phyloP scores from a whole-genome alignment of 2,797 vertebrate species.

The Eulemur mongoz region DNA sequence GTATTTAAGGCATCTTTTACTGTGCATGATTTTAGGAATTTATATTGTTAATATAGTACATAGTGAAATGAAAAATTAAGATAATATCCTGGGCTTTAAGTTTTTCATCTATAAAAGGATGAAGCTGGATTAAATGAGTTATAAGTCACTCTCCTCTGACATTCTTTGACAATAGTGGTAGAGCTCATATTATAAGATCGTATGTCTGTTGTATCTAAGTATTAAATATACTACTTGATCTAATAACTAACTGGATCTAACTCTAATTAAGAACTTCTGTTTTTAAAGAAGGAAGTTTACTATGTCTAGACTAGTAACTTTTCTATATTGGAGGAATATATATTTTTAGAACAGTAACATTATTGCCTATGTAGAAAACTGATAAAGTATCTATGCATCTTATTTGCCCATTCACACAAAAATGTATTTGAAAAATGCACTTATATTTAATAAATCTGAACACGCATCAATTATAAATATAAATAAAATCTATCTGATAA shows the following conservation, averaged over 20 bases:
- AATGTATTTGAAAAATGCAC: conserved; percentile 28
- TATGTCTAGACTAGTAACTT: not conserved
- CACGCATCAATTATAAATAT: conserved; percentile 37
- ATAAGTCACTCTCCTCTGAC: not conserved
- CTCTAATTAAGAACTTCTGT: not conserved
- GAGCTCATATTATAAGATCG: not conserved
- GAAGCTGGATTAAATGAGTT: not conserved
- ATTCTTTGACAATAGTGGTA: not conserved
- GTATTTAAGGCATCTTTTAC: not conserved
- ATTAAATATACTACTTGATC: not conserved
- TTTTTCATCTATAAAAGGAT: not conserved
- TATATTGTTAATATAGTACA: not conserved
- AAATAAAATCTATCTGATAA: conserved; percentile 58
- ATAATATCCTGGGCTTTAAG: not conserved
- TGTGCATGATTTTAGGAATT: not conserved
- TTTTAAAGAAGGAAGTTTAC: not conserved
- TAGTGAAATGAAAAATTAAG: not conserved
- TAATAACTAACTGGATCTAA: not conserved
- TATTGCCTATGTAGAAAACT: not conserved
- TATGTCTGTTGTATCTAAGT: not conserved
- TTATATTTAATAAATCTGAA: conserved; percentile 20
- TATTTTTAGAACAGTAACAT: not conserved
- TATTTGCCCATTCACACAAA: conserved; percentile 59
- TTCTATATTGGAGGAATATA: not conserved
- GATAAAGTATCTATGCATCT: not conserved